Base-by-base conservation (phyloP, 1,140 invertebrate genomes). In the Calliphora vicina region DNA sequence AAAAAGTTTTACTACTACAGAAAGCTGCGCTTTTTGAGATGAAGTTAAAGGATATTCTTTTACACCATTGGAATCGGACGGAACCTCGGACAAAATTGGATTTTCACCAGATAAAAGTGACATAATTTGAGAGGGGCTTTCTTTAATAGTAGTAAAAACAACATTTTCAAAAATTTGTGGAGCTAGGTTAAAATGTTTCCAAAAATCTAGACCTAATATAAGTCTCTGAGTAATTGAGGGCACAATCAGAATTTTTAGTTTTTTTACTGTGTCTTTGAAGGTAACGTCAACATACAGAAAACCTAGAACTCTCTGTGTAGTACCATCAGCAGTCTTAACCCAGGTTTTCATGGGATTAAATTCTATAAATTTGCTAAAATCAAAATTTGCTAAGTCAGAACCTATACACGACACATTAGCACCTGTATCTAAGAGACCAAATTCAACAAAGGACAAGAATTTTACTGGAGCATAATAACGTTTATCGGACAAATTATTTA, bases 61-160 rank as follows among this genome's bases (percentile, higher is more conserved):
- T 2, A 17, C 12, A 13, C 6, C 43, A 50, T 73, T 71, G 2
- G 71, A 15, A 45, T 74, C 26, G 10, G 17, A 50, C 45, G 8
- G 45, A 50, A 50, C n/a, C 8, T 9, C 26, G 17, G 27, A 71
- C 25, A 26, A 26, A 29, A 67, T 2, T 5, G 57, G 67, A 12
- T 9, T 73, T 4, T 26, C 8, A 2, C 3, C 10, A 8, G 2
- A 8, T 6, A 50, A 6, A 2, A 15, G 1, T 15, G 45, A 13
- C 10, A 12, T 50, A 50, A 15, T 2, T 50, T 50, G 3, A 50
- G 45, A 1, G 3, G 45, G 45, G 12, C 45, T 50, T 50, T 50
- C 45, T 50, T 17, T 17, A 15, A 50, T 17, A 50, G 45, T 5
- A 50, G 90, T 25, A 1, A 26, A 15, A 4, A 26, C 25, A 26